Evolutionary conservation across 2,797 vertebrate species (phyloP).

Genomic region (Fistularia tabacaria): DNA sequence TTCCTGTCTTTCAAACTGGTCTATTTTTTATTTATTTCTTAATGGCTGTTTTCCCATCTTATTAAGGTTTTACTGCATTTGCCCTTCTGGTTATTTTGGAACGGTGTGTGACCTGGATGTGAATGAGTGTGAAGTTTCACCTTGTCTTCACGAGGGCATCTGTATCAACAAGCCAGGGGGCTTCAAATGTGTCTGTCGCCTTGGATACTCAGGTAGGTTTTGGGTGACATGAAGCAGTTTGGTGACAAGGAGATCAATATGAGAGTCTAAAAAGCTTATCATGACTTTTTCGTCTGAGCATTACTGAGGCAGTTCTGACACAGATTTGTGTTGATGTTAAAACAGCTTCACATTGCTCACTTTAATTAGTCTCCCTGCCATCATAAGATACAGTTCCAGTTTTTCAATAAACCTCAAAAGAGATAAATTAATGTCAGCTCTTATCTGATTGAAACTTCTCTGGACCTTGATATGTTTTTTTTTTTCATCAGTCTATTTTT

Average conservation of each 20-base stretch:
- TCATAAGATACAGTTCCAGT: conserved; percentile 34
- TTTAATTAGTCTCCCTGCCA: conserved; percentile 61
- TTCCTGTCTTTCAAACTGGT: neutral
- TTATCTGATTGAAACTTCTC: conserved; percentile 54
- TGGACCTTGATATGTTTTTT: conserved; percentile 45
- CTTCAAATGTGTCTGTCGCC: conserved; percentile 75
- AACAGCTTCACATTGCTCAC: conserved; percentile 40
- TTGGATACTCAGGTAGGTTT: conserved; percentile 81
- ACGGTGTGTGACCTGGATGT: conserved; percentile 79
- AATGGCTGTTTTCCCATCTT: conserved; percentile 41
- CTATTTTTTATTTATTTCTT: conserved; percentile 12
- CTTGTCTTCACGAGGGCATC: conserved; percentile 80
- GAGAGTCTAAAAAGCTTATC: conserved; percentile 68
- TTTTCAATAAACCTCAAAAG: conserved; percentile 45
- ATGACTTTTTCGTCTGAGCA: conserved; percentile 31
- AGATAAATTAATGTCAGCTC: conserved; percentile 47
- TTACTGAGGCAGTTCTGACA: conserved; percentile 48
- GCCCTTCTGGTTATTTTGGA: conserved; percentile 77
- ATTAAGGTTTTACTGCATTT: conserved; percentile 76
- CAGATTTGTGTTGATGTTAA: conserved; percentile 56
- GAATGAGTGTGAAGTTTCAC: conserved; percentile 80
- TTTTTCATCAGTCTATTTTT: conserved; percentile 42
- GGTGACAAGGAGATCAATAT: conserved; percentile 71
- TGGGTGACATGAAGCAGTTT: conserved; percentile 58
- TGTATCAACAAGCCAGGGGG: conserved; percentile 78